These are phyloP conservation scores for Cryptocheilus praepositus DNA, from an alignment of 2,888 invertebrate species.

Conservation along the genomic window DNA sequence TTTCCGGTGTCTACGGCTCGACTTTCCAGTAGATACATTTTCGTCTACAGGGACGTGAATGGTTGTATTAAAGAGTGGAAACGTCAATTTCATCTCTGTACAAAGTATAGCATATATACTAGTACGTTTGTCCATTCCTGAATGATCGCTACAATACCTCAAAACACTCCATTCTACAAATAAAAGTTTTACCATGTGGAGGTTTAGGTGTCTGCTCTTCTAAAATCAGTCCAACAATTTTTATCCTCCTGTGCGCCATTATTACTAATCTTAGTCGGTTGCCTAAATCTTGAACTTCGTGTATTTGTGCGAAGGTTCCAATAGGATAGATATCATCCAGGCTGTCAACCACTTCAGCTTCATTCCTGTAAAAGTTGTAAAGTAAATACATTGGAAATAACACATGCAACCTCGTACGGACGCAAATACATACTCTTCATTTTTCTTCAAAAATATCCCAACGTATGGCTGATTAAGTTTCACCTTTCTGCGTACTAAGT, in stretches of 20 bases:
- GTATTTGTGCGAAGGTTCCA: slow-evolving; percentile 98
- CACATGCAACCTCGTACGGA: too few species aligned
- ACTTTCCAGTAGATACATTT: slow-evolving; percentile 77
- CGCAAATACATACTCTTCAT: slow-evolving; percentile 82
- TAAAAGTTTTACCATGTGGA: slow-evolving; percentile 74
- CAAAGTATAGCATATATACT: slow-evolving; percentile 50
- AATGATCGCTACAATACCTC: neutral
- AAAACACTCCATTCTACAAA: neutral
- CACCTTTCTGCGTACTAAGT: slow-evolving; percentile 93
- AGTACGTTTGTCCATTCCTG: neutral
- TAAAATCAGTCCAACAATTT: slow-evolving; percentile 86
- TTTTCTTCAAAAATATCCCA: slow-evolving; percentile 96
- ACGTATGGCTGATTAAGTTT: slow-evolving; percentile 97
- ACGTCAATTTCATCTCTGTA: slow-evolving; percentile 86
- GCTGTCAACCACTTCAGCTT: slow-evolving; percentile 88
- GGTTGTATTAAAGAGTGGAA: slow-evolving; percentile 89
- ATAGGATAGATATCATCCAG: slow-evolving; percentile 91
- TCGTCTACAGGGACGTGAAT: slow-evolving; percentile 90
- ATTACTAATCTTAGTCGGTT: slow-evolving; percentile 93
- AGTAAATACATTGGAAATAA: neutral
- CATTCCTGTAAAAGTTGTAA: slow-evolving; percentile 77
- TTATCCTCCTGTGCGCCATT: slow-evolving; percentile 94
- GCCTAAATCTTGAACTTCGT: slow-evolving; percentile 97
- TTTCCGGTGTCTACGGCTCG: slow-evolving; percentile 63
- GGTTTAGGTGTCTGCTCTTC: slow-evolving; percentile 82